A percentile compares a stretch with the other conserved stretches of the same genome.
Evolutionary conservation across 1,140 invertebrate genomes (phyloP).

Genomic region (Aradophagus sp.): DNA sequence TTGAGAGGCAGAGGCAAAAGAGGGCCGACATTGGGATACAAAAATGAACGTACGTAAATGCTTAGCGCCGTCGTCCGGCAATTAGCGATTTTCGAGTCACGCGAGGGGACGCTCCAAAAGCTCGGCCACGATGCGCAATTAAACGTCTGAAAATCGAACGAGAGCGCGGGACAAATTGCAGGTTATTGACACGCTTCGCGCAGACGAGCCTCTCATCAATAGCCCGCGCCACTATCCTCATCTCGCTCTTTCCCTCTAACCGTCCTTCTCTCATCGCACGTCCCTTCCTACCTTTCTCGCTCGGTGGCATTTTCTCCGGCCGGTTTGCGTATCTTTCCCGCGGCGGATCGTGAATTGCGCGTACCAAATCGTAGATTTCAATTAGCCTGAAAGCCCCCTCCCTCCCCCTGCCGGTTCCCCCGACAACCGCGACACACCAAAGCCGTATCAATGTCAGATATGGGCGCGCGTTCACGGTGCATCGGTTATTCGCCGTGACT

Average conservation of each 20-base stretch:
- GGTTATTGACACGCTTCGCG: slow-evolving; percentile 61
- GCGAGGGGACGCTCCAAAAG: slow-evolving; percentile 30
- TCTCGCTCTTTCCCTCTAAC: no score
- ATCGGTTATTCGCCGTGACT: slow-evolving; percentile 46
- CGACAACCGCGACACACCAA: slow-evolving; percentile 40
- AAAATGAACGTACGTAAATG: no score
- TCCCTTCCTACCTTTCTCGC: no score
- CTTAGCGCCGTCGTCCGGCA: slow-evolving; percentile 9
- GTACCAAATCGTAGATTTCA: slow-evolving; percentile 71
- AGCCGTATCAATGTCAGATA: slow-evolving; percentile 62
- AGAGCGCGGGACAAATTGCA: slow-evolving; percentile 60
- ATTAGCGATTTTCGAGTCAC: slow-evolving; percentile 28
- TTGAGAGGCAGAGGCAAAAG: no score
- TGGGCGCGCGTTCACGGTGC: slow-evolving; percentile 48
- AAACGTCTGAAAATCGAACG: slow-evolving; percentile 58
- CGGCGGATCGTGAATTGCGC: slow-evolving; percentile 32
- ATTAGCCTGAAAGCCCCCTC: slow-evolving; percentile 64
- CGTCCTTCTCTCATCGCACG: no score
- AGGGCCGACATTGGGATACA: no score
- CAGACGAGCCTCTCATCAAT: slow-evolving; percentile 57
- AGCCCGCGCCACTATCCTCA: slow-evolving; percentile 41
- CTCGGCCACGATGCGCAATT: slow-evolving; percentile 49
- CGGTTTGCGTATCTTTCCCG: no score
- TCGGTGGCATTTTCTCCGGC: no score
- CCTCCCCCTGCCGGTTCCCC: slow-evolving; percentile 38